These are phyloP conservation scores for Laodelphax striatellus DNA, from an alignment of 1,140 invertebrate species.

Conservation along the genomic window DNA sequence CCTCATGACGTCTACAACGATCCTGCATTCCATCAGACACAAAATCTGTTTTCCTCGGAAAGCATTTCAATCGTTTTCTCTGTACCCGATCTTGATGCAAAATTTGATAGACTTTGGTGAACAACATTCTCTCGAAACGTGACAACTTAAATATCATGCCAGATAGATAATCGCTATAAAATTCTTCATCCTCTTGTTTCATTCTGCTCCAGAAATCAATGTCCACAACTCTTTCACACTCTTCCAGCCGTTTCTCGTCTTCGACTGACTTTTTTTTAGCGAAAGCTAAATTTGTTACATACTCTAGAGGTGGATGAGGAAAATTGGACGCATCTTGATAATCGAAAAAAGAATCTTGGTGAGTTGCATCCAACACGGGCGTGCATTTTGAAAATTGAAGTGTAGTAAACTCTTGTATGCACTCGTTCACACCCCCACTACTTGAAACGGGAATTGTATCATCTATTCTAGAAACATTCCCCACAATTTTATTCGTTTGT, in stretches of 20 bases:
- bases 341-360: too few relatives aligned
- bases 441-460: too few relatives aligned
- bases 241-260: not conserved
- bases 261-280: not conserved
- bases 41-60: not conserved
- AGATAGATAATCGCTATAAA: not conserved
- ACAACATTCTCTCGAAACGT: not conserved
- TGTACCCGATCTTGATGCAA: not conserved
- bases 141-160: not conserved
- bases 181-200: not conserved
- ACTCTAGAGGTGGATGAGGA: not conserved
- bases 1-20: not conserved
- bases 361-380: too few relatives aligned
- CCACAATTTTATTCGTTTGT: too few relatives aligned
- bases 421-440: too few relatives aligned
- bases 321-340: too few relatives aligned
- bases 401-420: too few relatives aligned
- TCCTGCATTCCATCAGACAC: not conserved
- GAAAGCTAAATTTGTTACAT: not conserved
- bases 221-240: not conserved
- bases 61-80: not conserved
- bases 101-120: not conserved
- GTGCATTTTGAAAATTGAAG: too few relatives aligned
- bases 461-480: too few relatives aligned
- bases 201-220: not conserved